These are phyloP conservation scores for Lamprotornis superbus DNA, from an alignment of 2,113 vertebrate species.

Conservation along the genomic window DNA sequence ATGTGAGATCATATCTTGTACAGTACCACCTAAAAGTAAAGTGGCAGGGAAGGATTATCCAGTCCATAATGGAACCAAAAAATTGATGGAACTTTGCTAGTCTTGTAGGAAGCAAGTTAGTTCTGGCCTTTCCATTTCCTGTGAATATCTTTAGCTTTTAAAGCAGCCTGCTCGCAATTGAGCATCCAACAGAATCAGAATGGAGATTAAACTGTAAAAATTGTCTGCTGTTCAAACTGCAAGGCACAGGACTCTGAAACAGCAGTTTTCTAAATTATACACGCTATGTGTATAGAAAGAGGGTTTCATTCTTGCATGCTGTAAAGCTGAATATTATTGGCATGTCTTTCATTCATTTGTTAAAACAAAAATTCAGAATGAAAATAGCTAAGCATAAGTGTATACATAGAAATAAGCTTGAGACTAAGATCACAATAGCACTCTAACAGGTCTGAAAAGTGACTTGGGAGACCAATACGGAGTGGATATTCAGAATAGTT, in stretches of 20 bases:
- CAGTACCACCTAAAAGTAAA: neutral
- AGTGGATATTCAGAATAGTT: neutral
- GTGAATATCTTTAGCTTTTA: neutral
- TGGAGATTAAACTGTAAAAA: neutral
- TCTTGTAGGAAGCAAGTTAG: neutral
- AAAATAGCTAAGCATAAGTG: neutral
- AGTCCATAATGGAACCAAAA: neutral
- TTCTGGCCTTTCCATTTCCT: neutral
- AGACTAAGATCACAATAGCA: neutral
- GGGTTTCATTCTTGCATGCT: neutral
- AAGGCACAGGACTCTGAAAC: neutral
- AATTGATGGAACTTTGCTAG: neutral
- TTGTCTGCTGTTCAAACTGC: neutral
- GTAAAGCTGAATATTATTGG: neutral
- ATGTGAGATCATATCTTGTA: accelerated
- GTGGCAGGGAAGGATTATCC: neutral
- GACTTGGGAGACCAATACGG: neutral
- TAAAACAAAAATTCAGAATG: neutral
- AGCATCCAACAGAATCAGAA: neutral
- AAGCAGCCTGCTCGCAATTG: neutral
- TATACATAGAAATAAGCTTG: neutral
- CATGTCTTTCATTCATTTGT: neutral
- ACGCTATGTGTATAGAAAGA: neutral
- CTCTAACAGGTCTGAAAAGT: neutral
- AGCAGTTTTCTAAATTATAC: neutral